These are phyloP conservation scores for Thinocorus orbignyianus DNA, from an alignment of 2,113 vertebrate species.

Conservation along the genomic window DNA sequence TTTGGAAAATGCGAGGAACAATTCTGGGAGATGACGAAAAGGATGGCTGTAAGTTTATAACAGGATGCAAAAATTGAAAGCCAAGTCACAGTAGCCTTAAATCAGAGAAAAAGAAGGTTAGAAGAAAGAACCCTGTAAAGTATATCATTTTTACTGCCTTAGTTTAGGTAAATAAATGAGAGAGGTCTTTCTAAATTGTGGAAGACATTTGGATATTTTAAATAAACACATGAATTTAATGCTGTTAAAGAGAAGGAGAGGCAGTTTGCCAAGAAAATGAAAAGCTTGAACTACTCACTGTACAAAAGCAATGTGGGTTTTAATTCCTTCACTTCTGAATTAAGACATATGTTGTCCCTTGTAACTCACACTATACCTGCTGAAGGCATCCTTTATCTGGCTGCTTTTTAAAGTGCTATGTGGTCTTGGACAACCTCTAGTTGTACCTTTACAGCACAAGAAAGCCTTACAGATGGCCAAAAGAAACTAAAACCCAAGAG, in stretches of 20 bases:
- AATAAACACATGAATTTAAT: neutral
- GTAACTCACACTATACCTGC: neutral
- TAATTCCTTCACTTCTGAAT: slow-evolving; percentile 19
- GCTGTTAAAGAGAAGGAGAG: neutral
- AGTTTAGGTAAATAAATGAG: slow-evolving; percentile 31
- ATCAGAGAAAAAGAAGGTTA: neutral
- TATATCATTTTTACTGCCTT: neutral
- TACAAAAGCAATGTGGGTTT: neutral
- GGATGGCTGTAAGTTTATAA: neutral
- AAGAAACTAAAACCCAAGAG: neutral
- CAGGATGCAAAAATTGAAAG: neutral
- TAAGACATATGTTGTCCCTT: neutral
- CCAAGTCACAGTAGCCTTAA: neutral
- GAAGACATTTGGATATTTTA: slow-evolving; percentile 23
- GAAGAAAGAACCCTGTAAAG: neutral
- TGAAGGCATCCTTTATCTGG: slow-evolving; percentile 11
- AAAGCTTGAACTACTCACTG: neutral
- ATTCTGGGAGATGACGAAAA: neutral
- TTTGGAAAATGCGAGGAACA: neutral
- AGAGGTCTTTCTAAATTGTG: neutral
- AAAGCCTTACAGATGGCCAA: neutral
- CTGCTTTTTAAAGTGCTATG: neutral
- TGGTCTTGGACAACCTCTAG: slow-evolving; percentile 4
- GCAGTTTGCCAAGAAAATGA: slow-evolving; percentile 11
- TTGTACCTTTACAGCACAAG: neutral